Conservation (phyloP, 2,888 invertebrate genomes). For the Nebria brevicollis region DNA sequence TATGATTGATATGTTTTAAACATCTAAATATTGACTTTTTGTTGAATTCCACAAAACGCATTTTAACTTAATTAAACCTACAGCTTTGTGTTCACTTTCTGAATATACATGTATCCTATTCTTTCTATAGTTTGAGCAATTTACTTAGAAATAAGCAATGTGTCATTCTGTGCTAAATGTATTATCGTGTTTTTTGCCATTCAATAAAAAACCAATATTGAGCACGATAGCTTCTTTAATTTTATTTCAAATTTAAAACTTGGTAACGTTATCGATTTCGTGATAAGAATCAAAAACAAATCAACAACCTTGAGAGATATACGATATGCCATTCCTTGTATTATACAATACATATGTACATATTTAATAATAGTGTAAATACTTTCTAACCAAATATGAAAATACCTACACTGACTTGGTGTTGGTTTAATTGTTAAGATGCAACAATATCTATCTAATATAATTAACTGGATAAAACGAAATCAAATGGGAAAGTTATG, state of each 20-base stretch:
- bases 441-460: not conserved
- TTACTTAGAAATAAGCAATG: no score
- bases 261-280: slow-evolving; percentile 22
- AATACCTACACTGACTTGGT: not conserved
- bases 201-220: not conserved
- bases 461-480: not conserved
- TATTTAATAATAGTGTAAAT: not conserved
- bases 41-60: not conserved
- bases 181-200: no score
- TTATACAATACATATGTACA: not conserved
- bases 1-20: not conserved
- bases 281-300: slow-evolving; percentile 33
- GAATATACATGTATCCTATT: no score
- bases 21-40: not conserved
- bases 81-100: no score
- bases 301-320: slow-evolving; percentile 33
- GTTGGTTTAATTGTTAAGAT: not conserved
- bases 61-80: not conserved
- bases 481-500: slow-evolving; percentile 1
- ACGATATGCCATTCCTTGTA: slow-evolving; percentile 16
- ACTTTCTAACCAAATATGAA: not conserved
- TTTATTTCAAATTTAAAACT: slow-evolving; percentile 7
- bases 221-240: slow-evolving; percentile 13
- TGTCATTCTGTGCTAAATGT: no score
- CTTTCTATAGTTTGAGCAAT: no score